Base-by-base conservation (phyloP, 2,797 vertebrate genomes). In the Scarus forsteni region DNA sequence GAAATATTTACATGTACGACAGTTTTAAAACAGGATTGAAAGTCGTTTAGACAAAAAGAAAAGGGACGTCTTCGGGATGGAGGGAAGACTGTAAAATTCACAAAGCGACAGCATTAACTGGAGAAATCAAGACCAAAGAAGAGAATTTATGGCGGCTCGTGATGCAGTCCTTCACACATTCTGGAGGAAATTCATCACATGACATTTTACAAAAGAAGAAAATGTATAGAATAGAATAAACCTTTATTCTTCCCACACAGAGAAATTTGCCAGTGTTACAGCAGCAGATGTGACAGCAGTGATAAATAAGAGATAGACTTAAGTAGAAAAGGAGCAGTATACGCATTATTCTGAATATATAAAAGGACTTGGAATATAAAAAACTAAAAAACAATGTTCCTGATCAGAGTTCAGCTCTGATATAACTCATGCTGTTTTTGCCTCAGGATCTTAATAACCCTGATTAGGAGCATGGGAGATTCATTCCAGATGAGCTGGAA, bases 111-210 rank as follows among this genome's bases (percentile, higher is more conserved):
- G 49, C 18, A 34, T 15, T 6, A 42, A 49, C 60, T 18, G 3
- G 36, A 60, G 5, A 19, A 16, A 14, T 46, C 42, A 48, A 46
- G 18, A 54, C 10, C 6, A 54, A 40, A 49, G 5, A 0, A 16
- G 10, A 1, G 16, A 3, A 3, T 55, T 36, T 19, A 16, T 48
- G 2, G 34, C 8, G 15, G 38, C 0, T 10, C 12, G 2, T 8
- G 49, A 64, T 43, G 51, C 62, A 66, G 8, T 34, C 53, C 44
- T 57, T 49, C 44, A 40, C 44, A 40, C 15, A 35, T 16, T 7
- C 36, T 16, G 64, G 27, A 13, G 34, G 38, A 55, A 13, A 46
- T 4, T 18, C 13, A 10, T 49, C 53, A 49, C 53, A 12, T 34
- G 36, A 15, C 34, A 11, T 3, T 8, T 35, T 3, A 19, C 14